phyloP scores from a whole-genome alignment of 2,888 invertebrate genomes.

The Himalopsyche japonica region DNA sequence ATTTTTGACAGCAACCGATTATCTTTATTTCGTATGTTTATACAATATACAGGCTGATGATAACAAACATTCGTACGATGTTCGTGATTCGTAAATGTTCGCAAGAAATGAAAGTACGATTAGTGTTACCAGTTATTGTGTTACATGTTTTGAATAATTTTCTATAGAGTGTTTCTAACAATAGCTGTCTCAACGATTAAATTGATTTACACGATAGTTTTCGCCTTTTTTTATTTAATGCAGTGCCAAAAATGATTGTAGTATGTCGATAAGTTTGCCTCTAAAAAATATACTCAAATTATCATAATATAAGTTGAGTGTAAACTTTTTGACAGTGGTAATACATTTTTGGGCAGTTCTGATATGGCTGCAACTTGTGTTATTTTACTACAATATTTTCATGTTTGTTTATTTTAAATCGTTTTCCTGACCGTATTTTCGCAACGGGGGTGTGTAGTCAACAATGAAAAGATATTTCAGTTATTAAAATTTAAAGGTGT shows the following conservation, averaged over 20 bases:
- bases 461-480: slow-evolving; percentile 28
- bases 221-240: too few species aligned
- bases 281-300: too few species aligned
- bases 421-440: slow-evolving; percentile 9
- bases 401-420: slow-evolving; percentile 60
- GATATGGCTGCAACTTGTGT: slow-evolving; percentile 58
- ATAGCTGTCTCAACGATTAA: neutral
- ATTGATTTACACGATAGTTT: neutral
- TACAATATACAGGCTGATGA: neutral
- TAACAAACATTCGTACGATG: neutral
- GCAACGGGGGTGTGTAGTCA: slow-evolving; percentile 14
- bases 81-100: neutral
- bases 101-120: neutral
- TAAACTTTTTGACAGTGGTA: slow-evolving; percentile 4
- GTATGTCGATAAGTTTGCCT: too few species aligned
- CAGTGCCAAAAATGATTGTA: too few species aligned
- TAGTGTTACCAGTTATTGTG: neutral
- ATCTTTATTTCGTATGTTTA: neutral
- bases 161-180: neutral
- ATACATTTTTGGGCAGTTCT: slow-evolving; percentile 24
- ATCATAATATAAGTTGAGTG: neutral
- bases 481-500: slow-evolving; percentile 15
- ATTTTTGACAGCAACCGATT: neutral
- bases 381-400: slow-evolving; percentile 56
- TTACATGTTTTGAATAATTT: neutral